Base-by-base conservation (phyloP, 1,140 invertebrate species). In the Streblospio benedicti region DNA sequence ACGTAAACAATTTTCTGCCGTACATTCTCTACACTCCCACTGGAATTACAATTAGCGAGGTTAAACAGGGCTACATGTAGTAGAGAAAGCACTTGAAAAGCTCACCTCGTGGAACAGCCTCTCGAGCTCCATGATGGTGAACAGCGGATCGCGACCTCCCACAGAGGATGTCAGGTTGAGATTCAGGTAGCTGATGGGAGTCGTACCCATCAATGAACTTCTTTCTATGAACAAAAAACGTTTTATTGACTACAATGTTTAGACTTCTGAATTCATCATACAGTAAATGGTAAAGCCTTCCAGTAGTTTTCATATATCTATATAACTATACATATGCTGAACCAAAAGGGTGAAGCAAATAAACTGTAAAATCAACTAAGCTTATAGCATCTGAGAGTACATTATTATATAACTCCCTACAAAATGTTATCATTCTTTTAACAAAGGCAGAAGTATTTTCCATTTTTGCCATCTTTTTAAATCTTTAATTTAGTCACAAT, bases 141-240 rank as follows among this genome's bases (percentile, higher is more conserved):
- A 76, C 20, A 91, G 77, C 0, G 86, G 85, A 69, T 83, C 83
- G 4, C 83, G 83, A 12, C 56, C 28, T 2, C 80, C 76, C 1
- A 69, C 30, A 6, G 80, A 76, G 18, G 84, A 77, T 62, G 83
- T 79, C 67, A 94, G 90, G 75, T 91, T 91, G 60, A 93, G 88
- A 53, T 92, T 85, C 1, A 95, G 72, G 6, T 89, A 85, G 16
- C 86, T 83, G 6, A 93, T 74, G 2, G 92, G 91, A 60, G 80
- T 83, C 0, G 81, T 81, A 5, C 79, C 72, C 0, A 79, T 71
- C 0, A 85, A 51, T 66, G 81, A 79, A 70, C 88, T 89, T 58
- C 81, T 83, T 45, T 71, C 74, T 75, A 61, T 0, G 63, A 66
- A 51, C 3, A 18, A 32, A 3, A 4, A 20, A 32, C 9, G 35